Conservation (phyloP, 2,888 invertebrate genomes). For the Rotaria magnacalcarata region DNA sequence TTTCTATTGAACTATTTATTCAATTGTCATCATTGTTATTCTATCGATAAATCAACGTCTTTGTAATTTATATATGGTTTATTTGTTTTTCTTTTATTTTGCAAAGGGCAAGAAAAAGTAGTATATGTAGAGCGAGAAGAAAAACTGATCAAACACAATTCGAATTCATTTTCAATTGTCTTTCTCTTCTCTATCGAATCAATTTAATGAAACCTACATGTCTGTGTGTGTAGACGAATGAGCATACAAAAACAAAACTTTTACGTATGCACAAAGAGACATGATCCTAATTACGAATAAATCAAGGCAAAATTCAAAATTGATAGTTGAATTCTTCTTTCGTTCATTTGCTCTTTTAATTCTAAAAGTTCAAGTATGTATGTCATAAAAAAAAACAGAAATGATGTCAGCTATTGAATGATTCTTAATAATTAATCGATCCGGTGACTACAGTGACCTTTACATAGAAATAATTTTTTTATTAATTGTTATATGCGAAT, state of each 20-base stretch:
- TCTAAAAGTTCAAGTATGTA: neutral
- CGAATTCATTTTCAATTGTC: neutral
- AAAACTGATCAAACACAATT: conserved; percentile 5
- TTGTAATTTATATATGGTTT: neutral
- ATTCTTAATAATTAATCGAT: neutral
- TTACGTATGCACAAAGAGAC: neutral
- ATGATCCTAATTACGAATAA: neutral
- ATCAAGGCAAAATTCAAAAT: neutral
- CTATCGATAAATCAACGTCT: neutral
- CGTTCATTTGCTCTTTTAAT: neutral
- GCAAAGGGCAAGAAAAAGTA: neutral
- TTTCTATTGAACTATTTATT: neutral
- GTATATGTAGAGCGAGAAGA: neutral
- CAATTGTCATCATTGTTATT: neutral
- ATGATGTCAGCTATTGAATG: neutral
- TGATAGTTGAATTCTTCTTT: neutral
- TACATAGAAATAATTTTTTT: neutral
- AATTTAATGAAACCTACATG: neutral
- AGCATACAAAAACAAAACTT: neutral
- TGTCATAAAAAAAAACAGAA: neutral
- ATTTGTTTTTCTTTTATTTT: neutral
- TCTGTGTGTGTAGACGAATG: neutral
- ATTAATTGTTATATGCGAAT: neutral
- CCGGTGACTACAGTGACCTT: neutral
- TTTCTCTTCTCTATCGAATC: neutral